Conservation (phyloP, 2,797 vertebrate species). For the Epinephelus awoara region DNA sequence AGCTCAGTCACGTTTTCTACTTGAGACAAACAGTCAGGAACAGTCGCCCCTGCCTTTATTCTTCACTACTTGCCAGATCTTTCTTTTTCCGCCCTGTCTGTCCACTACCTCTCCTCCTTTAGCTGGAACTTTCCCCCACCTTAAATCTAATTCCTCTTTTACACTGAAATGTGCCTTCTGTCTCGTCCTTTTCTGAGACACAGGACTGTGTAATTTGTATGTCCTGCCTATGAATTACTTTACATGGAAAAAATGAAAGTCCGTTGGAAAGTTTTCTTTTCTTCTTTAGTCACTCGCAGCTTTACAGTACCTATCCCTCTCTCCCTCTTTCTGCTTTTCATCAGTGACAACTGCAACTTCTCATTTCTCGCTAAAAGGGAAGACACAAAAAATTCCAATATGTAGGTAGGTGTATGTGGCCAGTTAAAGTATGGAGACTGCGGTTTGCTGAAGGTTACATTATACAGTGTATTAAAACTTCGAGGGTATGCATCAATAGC, state of each 20-base stretch:
- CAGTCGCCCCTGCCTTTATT: constrained; percentile 53
- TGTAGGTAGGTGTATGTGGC: neutral
- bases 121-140: constrained; percentile 12
- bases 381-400: constrained; percentile 1
- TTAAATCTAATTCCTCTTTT: constrained; percentile 11
- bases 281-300: constrained; percentile 47
- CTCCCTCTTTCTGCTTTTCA: constrained; percentile 29
- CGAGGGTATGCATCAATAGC: neutral
- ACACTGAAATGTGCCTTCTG: constrained; percentile 26
- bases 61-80: constrained; percentile 14
- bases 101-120: constrained; percentile 12
- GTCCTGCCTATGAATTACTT: constrained; percentile 70
- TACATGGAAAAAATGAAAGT: constrained; percentile 80
- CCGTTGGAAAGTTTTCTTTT: constrained; percentile 70
- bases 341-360: constrained; percentile 31
- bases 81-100: constrained; percentile 10
- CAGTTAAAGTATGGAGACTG: neutral
- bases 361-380: constrained; percentile 7
- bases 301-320: constrained; percentile 27
- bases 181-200: constrained; percentile 45
- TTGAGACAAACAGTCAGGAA: constrained; percentile 67
- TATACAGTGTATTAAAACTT: neutral
- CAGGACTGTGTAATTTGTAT: constrained; percentile 47
- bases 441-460: neutral
- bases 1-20: constrained; percentile 78